Evolutionary conservation across 2,888 invertebrate genomes (phyloP).

Genomic region (Drosophila cracens): DNA sequence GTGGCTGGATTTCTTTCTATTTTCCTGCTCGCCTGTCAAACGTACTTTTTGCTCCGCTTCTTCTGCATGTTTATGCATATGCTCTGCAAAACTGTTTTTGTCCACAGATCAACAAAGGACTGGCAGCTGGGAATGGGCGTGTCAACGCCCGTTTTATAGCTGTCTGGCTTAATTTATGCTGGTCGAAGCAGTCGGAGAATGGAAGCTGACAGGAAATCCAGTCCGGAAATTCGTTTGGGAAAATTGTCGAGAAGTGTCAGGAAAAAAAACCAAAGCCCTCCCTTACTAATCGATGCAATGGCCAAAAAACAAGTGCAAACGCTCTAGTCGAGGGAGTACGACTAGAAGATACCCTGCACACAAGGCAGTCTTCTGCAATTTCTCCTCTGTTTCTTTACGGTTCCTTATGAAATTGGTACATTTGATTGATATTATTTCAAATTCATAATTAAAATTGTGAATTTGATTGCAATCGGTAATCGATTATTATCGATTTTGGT

Average conservation of each 20-base stretch:
- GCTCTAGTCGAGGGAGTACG: background rate
- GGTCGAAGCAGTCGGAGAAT: slow-evolving; percentile 27
- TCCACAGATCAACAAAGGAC: slow-evolving; percentile 41
- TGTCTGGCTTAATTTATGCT: slow-evolving; percentile 57
- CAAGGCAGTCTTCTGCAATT: background rate
- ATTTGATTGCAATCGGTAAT: background rate
- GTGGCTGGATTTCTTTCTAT: slow-evolving; percentile 11
- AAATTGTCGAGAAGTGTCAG: slow-evolving; percentile 36
- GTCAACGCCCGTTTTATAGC: slow-evolving; percentile 23
- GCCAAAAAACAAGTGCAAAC: background rate
- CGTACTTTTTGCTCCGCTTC: background rate
- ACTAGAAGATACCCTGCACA: background rate
- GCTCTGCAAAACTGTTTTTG: background rate
- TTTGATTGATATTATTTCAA: too few species aligned
- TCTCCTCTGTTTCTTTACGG: background rate
- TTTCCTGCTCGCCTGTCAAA: background rate
- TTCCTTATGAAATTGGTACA: background rate
- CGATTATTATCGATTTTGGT: too few species aligned
- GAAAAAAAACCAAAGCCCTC: background rate
- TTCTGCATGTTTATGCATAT: slow-evolving; percentile 44
- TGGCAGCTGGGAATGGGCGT: slow-evolving; percentile 21
- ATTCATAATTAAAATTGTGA: background rate
- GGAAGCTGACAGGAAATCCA: slow-evolving; percentile 51
- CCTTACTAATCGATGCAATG: background rate
- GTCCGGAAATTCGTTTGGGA: slow-evolving; percentile 56